A percentile compares a stretch with the other conserved stretches of the same genome.
These are phyloP conservation scores for Accipiter cooperii DNA, from an alignment of 2,113 vertebrate genomes.

Conservation along the genomic window DNA sequence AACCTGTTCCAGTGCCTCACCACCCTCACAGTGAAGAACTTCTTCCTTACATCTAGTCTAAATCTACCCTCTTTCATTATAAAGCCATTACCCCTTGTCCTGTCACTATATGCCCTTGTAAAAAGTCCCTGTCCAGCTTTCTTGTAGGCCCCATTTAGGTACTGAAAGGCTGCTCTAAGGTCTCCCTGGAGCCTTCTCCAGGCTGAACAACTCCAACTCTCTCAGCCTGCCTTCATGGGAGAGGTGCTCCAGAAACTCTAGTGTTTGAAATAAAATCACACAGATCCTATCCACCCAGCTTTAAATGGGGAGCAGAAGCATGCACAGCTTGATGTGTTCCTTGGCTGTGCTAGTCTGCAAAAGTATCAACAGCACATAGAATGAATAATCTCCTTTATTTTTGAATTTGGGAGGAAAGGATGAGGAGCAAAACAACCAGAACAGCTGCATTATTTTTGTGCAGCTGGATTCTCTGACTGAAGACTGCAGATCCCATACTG, in stretches of 20 bases:
- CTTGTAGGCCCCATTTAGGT: too few species aligned
- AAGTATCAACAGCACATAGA: background rate
- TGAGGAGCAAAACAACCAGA: background rate
- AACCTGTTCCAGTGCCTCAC: too few species aligned
- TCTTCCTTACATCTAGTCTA: too few species aligned
- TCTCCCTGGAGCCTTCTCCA: too few species aligned
- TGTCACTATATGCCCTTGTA: too few species aligned
- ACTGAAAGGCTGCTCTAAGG: too few species aligned
- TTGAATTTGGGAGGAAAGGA: background rate
- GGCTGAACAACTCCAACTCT: too few species aligned
- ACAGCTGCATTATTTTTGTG: background rate
- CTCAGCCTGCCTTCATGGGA: too few species aligned
- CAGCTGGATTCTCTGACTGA: slow-evolving; percentile 6
- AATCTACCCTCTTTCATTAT: too few species aligned
- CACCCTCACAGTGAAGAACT: too few species aligned
- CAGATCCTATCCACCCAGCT: background rate
- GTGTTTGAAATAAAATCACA: background rate
- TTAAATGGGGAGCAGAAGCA: background rate
- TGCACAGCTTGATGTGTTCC: background rate
- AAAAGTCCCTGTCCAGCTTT: too few species aligned
- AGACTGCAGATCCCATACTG: background rate
- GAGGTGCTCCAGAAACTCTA: background rate
- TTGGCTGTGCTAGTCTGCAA: slow-evolving; percentile 22
- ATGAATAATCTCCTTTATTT: slow-evolving; percentile 33
- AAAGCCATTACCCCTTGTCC: too few species aligned